Evolutionary conservation across 2,888 invertebrate genomes (phyloP), one percentile per base, ranked within the genome.

Genomic region (Tanytarsus gracilentus): DNA sequence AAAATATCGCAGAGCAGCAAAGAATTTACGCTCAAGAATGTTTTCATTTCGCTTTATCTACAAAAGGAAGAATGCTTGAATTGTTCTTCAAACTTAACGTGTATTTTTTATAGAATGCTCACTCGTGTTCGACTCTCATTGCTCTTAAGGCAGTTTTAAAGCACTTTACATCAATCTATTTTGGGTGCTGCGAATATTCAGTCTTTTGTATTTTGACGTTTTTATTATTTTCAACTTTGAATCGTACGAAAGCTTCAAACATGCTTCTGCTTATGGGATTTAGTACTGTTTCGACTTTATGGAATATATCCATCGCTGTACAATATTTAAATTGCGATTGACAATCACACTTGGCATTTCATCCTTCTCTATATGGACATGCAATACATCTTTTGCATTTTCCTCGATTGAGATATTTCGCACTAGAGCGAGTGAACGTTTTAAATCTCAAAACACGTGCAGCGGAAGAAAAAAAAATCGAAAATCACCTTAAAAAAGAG

Each of bases 321-420:
- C 33, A n/a, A 33, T 33, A 33, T 33, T 33, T 33, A 33, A 33
- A 33, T 33, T 33, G n/a, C 33, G 33, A 33, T 33, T 33, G 33
- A 33, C 33, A 33, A 33, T 33, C 33, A 33, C 9, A 33, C 33
- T 11, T 33, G 2, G 33, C 33, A 33, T 2, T 36, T 36, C 33
- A 6, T 7, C 14, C 11, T 5, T 33, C 21, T 18, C 16, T 5
- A 44, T 44, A 44, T 44, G 44, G 44, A 44, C 21, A 16, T 11
- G 18, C 33, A 16, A 18, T 21, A 44, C 44, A 44, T 44, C 18
- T 9, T 44, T 5, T 18, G n/a, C 21, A 9, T 44, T 44, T 11
- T n/a, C n/a, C n/a, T n/a, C 7, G 23, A 58, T 58, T 58, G 58
- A 58, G 44, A 58, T 26, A 55, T 55, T 55, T 14, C 18, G 21